Conservation (phyloP, 2,113 vertebrate genomes). For the Craseonycteris thonglongyai region DNA sequence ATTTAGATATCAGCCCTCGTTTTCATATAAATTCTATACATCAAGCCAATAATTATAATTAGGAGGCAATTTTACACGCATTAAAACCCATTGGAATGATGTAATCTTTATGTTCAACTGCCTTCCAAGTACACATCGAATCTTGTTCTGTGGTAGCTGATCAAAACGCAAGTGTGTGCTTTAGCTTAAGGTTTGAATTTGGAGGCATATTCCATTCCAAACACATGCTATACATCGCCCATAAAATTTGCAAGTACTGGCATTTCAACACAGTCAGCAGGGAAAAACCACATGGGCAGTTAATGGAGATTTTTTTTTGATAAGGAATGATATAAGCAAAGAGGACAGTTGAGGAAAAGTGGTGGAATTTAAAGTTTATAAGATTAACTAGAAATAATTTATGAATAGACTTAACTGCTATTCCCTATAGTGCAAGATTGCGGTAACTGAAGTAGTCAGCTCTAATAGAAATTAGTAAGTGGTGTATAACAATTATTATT, state of each 20-base stretch:
- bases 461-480: neutral
- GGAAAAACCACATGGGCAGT: neutral
- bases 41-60: neutral
- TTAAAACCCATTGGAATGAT: neutral
- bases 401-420: neutral
- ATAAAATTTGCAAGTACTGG: neutral
- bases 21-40: neutral
- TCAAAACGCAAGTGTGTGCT: neutral
- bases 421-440: neutral
- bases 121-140: neutral
- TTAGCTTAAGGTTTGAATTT: neutral
- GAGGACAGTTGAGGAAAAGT: neutral
- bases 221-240: neutral
- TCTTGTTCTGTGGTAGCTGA: neutral
- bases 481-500: neutral
- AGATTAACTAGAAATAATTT: neutral
- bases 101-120: neutral
- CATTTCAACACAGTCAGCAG: neutral
- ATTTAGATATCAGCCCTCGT: neutral
- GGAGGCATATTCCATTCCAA: neutral
- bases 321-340: neutral
- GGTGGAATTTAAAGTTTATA: neutral
- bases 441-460: neutral
- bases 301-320: neutral
- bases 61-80: neutral